Evolutionary conservation across 1,140 invertebrate genomes (phyloP), one percentile per base, ranked within the genome.

Genomic region (Bombus sibiricus): DNA sequence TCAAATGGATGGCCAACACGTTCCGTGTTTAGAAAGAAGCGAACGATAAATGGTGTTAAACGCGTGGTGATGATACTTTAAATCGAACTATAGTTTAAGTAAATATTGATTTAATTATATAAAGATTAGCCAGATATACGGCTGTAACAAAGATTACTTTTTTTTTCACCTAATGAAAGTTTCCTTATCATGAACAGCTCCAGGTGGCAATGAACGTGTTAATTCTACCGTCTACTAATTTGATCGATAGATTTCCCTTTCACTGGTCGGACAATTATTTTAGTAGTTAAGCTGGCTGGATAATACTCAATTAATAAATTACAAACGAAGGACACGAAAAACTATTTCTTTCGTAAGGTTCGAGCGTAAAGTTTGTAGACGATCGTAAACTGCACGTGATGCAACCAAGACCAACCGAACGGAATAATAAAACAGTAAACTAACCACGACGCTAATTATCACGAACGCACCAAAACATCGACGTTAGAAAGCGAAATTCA

Each of bases 401-500:
- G 28, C 28, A n/a, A 62, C 28, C 59, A n/a, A 62, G 28, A n/a
- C 59, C 28, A 62, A 62, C 59, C 12, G 59, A 62, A 62, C 13
- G 28, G 28, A 62, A 62, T 62, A 62, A 62, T 62, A 62, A 28
- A 62, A 62, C 28, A 10, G 41, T 32, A 12, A 74, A 53, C 41
- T 12, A 15, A n/a, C 41, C 37, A 13, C 32, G 28, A 64, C 34
- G 18, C 25, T 71, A 41, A 41, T n/a, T 37, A 41, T n/a, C 10
- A 39, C 25, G 69, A 71, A 71, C 37, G 69, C 28, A 15, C 62
- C 83, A 85, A 72, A 85, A 62, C 47, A 53, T 53, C 6, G 47
- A 53, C 18, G 43, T 34, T 22, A 66, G 57, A 79, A 69, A 78
- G 77, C 39, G 77, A 79, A 87, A 87, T 76, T 82, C 74, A 80